Evolutionary conservation across 1,140 invertebrate genomes (phyloP).

Genomic region (Rhopalosiphum padi): DNA sequence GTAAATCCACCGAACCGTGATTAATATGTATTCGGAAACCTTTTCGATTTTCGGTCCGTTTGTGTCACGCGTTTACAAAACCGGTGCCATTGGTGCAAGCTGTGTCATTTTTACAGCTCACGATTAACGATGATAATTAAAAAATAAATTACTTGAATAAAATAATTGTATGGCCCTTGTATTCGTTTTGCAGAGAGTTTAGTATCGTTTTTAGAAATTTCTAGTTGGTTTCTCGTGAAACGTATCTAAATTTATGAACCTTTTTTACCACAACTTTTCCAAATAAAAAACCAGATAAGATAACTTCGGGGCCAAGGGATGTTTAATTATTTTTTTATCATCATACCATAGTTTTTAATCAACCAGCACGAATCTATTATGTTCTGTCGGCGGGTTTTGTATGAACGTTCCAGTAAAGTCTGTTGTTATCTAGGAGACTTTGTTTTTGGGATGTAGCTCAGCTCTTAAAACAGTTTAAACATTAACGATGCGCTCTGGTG

Average conservation of each 20-base stretch:
- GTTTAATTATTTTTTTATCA: not conserved
- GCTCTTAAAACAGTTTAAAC: not conserved
- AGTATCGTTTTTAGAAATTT: not conserved
- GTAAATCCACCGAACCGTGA: not conserved
- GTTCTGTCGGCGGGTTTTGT: not conserved
- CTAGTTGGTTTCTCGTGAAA: not conserved
- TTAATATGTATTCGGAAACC: not conserved
- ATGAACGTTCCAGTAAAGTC: not conserved
- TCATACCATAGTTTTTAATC: not conserved
- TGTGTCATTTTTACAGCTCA: not conserved
- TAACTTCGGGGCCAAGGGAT: too few species aligned
- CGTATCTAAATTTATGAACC: not conserved
- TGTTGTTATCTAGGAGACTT: not conserved
- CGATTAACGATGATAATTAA: not conserved
- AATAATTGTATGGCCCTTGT: not conserved
- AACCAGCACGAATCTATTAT: not conserved
- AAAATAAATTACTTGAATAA: not conserved
- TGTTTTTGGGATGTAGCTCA: not conserved
- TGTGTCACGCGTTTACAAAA: not conserved
- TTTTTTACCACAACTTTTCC: too few species aligned
- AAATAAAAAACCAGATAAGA: not conserved
- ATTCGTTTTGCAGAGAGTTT: not conserved
- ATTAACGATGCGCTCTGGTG: not conserved
- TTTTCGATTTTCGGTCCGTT: conserved; percentile 22
- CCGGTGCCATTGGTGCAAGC: not conserved